phyloP scores from a whole-genome alignment of 1,140 invertebrate genomes.

The Pachypeltis micranthus region DNA sequence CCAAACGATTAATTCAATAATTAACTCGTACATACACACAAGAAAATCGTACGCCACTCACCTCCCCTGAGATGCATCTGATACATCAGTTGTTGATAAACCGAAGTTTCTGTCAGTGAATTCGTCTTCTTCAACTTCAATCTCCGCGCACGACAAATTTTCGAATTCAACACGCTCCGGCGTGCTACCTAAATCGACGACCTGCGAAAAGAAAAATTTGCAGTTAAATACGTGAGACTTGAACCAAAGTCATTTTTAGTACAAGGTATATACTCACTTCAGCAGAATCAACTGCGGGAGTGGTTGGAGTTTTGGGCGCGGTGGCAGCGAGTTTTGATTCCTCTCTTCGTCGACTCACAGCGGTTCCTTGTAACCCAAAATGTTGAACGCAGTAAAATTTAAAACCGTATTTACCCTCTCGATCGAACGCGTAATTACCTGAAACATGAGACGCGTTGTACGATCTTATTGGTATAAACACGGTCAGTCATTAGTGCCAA shows the following conservation, averaged over 20 bases:
- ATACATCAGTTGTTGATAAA: slow-evolving; percentile 54
- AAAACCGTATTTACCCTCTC: slow-evolving; percentile 54
- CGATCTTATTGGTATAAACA: slow-evolving; percentile 1
- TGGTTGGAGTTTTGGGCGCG: slow-evolving; percentile 11
- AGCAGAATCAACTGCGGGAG: background rate
- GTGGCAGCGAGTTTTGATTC: slow-evolving; percentile 32
- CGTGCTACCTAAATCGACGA: slow-evolving; percentile 18
- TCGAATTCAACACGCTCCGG: slow-evolving; percentile 26
- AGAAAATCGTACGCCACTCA: slow-evolving; percentile 25
- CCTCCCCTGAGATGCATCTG: slow-evolving; percentile 58
- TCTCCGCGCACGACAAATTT: slow-evolving; percentile 19
- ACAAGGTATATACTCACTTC: background rate
- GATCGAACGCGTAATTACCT: slow-evolving; percentile 61
- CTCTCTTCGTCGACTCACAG: slow-evolving; percentile 33
- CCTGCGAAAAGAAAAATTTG: slow-evolving; percentile 7
- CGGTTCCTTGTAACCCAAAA: slow-evolving; percentile 48
- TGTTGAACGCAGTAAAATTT: slow-evolving; percentile 75
- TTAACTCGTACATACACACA: slow-evolving; percentile 32
- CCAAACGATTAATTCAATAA: slow-evolving; percentile 31
- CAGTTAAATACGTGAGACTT: background rate
- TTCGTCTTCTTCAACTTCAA: slow-evolving; percentile 69
- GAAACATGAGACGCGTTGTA: slow-evolving; percentile 24
- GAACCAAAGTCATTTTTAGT: background rate
- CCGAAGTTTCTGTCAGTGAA: slow-evolving; percentile 87
- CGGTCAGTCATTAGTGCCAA: background rate